These are phyloP conservation scores for Liposcelis brunnea DNA, from an alignment of 2,888 invertebrate species.

Conservation along the genomic window DNA sequence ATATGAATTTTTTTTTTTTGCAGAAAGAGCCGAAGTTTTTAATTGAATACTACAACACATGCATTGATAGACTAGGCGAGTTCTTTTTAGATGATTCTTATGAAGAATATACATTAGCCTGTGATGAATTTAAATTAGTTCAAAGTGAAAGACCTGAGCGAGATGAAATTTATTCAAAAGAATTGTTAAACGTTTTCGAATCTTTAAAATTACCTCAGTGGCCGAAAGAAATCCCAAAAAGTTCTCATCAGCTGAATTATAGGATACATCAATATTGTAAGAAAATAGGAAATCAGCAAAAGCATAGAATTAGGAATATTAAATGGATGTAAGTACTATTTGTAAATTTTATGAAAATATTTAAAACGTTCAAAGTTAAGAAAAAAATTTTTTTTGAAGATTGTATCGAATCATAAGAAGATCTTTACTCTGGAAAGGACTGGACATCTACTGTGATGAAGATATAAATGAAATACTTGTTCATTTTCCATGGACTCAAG, in stretches of 20 bases:
- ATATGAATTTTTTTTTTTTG: background rate
- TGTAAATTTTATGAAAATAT: background rate
- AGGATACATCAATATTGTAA: conserved; percentile 2
- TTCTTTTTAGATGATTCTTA: background rate
- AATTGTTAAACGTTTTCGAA: background rate
- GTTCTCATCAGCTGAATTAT: conserved; percentile 2
- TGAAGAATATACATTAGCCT: background rate
- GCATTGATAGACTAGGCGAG: background rate
- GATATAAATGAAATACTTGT: background rate
- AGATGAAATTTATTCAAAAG: background rate
- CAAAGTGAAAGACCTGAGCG: background rate
- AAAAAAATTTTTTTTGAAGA: background rate
- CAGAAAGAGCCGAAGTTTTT: background rate
- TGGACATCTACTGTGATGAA: conserved; percentile 8
- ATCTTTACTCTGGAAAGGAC: conserved; percentile 2
- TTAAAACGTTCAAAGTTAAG: background rate
- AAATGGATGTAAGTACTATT: conserved; percentile 5
- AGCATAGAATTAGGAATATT: background rate
- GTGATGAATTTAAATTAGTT: background rate
- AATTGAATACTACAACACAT: background rate
- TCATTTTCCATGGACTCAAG: conserved; percentile 2
- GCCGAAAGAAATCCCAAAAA: conserved; percentile 1
- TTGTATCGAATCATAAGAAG: conserved; percentile 1
- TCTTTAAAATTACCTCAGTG: background rate
- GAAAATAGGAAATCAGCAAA: background rate